Evolutionary conservation across 2,888 invertebrate genomes (phyloP), one percentile per base, ranked within the genome.

Genomic region (Thereva unica): DNA sequence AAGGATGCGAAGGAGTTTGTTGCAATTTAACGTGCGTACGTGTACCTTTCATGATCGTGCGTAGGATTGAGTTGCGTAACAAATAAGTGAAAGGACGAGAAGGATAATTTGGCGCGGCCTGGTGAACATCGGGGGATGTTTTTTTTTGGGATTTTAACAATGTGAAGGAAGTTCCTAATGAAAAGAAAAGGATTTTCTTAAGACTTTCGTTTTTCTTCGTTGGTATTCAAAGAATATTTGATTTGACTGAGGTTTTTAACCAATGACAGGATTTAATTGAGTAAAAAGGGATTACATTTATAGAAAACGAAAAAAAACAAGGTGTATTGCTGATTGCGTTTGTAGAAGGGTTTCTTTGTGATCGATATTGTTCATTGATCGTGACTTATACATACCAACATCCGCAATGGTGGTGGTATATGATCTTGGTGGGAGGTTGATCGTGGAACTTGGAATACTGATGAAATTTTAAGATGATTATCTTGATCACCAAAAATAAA

Each of bases 1-100:
- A 50, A 41, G 49, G 61, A 23, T 61, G 53, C 42, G 64, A 64
- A 64, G 64, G 64, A 64, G 64, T 64, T 53, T 64, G 64, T 64
- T 64, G 64, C 64, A 64, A 64, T 12, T 53, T 53, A 6, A 41
- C 34, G 45, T 9, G 59, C 40, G 61, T 41, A 61, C 23, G 40
- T 41, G 50, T 41, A 49, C 61, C 44, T 41, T 9, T 23, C 40
- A 23, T 23, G 23, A 50, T 61, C 50, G 57, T 38, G 10, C 23
- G 23, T 8, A 56, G 61, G 61, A 8, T 61, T 40, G 38, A 41
- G 34, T 41, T 53, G 64, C 37, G 10, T 35, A 64, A 64, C 41
- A 40, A 23, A 23, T 23, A 23, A 23, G 23, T 23, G 23, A 23
- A 23, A 23, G 23, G 23, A 10, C 42, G 53, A 64, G 53, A 53